phyloP scores from a whole-genome alignment of 2,797 vertebrate species.

The Alfaro cultratus region DNA sequence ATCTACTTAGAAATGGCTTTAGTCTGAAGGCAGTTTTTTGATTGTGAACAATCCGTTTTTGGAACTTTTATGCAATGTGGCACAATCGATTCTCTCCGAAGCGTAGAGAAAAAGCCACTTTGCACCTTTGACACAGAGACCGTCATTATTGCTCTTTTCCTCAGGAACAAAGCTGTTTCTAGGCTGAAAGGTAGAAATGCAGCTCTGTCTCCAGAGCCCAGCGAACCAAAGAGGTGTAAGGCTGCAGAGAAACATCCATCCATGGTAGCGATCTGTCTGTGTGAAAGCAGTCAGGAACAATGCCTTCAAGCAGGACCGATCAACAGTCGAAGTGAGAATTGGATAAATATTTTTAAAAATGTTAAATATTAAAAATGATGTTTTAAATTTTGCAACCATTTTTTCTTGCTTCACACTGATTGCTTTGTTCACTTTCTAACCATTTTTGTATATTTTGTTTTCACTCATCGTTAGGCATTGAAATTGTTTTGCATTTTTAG shows the following conservation, averaged over 20 bases:
- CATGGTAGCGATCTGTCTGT: neutral
- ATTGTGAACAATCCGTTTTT: neutral
- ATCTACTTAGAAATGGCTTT: constrained; percentile 8
- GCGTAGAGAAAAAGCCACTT: constrained; percentile 4
- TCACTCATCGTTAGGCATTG: neutral
- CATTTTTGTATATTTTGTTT: neutral
- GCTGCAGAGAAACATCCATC: constrained; percentile 2
- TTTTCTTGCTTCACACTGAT: neutral
- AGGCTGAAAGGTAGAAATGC: constrained; percentile 1
- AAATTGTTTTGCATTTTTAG: neutral
- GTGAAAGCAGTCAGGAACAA: neutral
- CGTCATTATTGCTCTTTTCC: constrained; percentile 11
- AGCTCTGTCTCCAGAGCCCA: neutral
- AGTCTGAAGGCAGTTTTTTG: neutral
- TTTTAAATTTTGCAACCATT: neutral
- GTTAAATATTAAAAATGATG: too few relatives aligned
- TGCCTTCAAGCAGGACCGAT: neutral
- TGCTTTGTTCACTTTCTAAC: neutral
- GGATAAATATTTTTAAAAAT: neutral
- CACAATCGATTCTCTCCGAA: constrained; percentile 10
- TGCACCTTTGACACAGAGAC: constrained; percentile 15
- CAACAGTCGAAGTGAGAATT: neutral
- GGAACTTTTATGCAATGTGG: constrained; percentile 1
- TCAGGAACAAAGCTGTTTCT: neutral
- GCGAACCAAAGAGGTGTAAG: neutral